Percentiles rank a stretch among this genome's conserved stretches.
These are phyloP conservation scores for Epinotia brunnichana DNA, from an alignment of 2,888 invertebrate species.

Conservation along the genomic window DNA sequence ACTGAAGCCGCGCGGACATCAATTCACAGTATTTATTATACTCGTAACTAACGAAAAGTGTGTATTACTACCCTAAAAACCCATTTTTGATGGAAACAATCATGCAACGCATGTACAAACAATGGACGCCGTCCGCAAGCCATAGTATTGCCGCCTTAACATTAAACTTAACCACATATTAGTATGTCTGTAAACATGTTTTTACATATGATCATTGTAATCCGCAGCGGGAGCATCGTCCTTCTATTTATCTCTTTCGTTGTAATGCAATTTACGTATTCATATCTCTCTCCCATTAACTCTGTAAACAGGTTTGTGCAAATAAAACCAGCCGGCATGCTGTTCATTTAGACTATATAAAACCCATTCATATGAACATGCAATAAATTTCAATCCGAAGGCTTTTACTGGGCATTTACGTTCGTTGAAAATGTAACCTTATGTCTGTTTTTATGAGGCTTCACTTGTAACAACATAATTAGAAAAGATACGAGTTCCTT, in stretches of 20 bases:
- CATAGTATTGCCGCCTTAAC: not conserved
- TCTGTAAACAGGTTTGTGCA: slow-evolving; percentile 56
- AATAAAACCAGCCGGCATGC: slow-evolving; percentile 61
- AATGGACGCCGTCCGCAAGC: not conserved
- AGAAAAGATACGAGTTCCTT: slow-evolving; percentile 12
- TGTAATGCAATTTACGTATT: slow-evolving; percentile 8
- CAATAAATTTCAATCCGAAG: slow-evolving; percentile 40
- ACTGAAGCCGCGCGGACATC: too few species aligned
- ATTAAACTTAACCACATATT: slow-evolving; percentile 29
- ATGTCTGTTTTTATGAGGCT: slow-evolving; percentile 12
- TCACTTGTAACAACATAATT: slow-evolving; percentile 27
- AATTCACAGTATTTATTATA: too few species aligned
- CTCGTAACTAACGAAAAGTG: too few species aligned
- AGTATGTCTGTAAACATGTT: slow-evolving; percentile 28
- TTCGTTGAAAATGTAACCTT: slow-evolving; percentile 24
- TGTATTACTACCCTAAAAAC: not conserved
- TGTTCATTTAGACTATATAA: slow-evolving; percentile 55
- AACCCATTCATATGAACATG: slow-evolving; percentile 63
- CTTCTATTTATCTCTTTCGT: slow-evolving; percentile 28
- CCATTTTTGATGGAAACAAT: not conserved
- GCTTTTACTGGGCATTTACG: slow-evolving; percentile 11
- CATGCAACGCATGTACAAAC: not conserved
- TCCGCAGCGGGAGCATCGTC: slow-evolving; percentile 23
- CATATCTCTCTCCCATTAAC: slow-evolving; percentile 19
- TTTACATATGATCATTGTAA: slow-evolving; percentile 30